These are phyloP conservation scores for Holothuria scabra DNA, from an alignment of 53 echinoderm and acorn worm species.

Conservation along the genomic window DNA sequence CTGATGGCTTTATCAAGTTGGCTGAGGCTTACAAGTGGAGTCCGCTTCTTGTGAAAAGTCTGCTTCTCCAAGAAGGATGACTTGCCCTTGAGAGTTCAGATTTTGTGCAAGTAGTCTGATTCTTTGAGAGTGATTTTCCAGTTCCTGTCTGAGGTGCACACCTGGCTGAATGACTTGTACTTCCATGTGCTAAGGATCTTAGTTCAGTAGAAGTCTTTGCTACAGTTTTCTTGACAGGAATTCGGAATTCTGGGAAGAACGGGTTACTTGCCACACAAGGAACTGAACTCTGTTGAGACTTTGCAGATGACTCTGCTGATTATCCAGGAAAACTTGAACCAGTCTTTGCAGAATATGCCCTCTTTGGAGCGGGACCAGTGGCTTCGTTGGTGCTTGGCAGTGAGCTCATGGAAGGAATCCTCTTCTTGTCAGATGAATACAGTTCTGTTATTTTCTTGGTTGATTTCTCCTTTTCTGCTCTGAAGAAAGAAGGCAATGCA, in stretches of 20 bases:
- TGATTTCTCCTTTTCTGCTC: constrained; percentile 25
- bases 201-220: not conserved
- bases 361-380: no score
- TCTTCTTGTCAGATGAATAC: not conserved
- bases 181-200: not conserved
- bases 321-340: no score
- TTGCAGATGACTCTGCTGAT: no score
- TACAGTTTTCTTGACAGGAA: constrained; percentile 1
- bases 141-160: no score
- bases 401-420: not conserved
- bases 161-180: not conserved
- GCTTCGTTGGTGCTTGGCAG: no score
- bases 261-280: constrained; percentile 7
- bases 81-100: no score
- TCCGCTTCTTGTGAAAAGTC: not conserved
- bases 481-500: constrained; percentile 33
- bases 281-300: not conserved
- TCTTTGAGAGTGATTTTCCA: no score
- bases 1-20: not conserved
- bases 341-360: no score
- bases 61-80: not conserved
- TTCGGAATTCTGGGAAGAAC: not conserved
- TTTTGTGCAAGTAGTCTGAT: no score
- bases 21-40: constrained; percentile 15
- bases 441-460: not conserved